Percentiles rank a stretch among this genome's conserved stretches.
These are phyloP conservation scores for Arbacia lixula DNA, from an alignment of 53 echinoderm and acorn worm genomes.

Conservation along the genomic window DNA sequence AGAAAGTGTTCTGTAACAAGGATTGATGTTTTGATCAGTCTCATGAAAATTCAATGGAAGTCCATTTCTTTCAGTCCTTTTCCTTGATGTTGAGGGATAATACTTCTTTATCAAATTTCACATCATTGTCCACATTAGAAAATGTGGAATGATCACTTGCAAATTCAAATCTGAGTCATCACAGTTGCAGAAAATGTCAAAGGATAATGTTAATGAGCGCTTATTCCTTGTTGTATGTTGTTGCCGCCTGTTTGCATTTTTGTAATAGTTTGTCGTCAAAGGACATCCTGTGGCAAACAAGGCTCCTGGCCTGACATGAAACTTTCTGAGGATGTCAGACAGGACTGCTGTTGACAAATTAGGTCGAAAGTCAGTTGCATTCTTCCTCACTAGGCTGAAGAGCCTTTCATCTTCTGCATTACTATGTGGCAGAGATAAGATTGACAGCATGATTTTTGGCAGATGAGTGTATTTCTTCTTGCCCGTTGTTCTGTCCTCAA, in stretches of 20 bases:
- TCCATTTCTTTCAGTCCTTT: too few relatives aligned
- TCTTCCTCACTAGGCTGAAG: slow-evolving; percentile 52
- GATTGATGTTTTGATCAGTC: too few relatives aligned
- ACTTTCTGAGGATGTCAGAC: slow-evolving; percentile 50
- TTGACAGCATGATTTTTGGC: slow-evolving; percentile 10
- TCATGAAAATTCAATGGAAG: too few relatives aligned
- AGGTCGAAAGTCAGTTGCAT: slow-evolving; percentile 53
- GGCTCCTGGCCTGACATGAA: slow-evolving; percentile 21
- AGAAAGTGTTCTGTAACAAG: too few relatives aligned
- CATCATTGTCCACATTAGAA: too few relatives aligned
- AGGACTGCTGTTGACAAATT: slow-evolving; percentile 48
- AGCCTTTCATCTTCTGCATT: slow-evolving; percentile 60
- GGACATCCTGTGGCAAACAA: slow-evolving; percentile 40
- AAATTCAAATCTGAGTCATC: background rate
- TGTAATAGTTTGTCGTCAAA: slow-evolving; percentile 48
- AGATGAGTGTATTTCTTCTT: slow-evolving; percentile 7
- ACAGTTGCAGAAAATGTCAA: background rate
- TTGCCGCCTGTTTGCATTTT: slow-evolving; percentile 47
- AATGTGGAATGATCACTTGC: too few relatives aligned
- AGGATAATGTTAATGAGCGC: background rate
- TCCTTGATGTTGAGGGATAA: too few relatives aligned
- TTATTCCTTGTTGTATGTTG: slow-evolving; percentile 48
- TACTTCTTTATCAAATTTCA: too few relatives aligned
- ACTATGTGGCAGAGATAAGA: slow-evolving; percentile 21
- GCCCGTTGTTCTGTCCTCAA: background rate